A percentile compares a stretch with the other conserved stretches of the same genome.
phyloP scores from a whole-genome alignment of 2,888 invertebrate genomes.

The Spodoptera picta region DNA sequence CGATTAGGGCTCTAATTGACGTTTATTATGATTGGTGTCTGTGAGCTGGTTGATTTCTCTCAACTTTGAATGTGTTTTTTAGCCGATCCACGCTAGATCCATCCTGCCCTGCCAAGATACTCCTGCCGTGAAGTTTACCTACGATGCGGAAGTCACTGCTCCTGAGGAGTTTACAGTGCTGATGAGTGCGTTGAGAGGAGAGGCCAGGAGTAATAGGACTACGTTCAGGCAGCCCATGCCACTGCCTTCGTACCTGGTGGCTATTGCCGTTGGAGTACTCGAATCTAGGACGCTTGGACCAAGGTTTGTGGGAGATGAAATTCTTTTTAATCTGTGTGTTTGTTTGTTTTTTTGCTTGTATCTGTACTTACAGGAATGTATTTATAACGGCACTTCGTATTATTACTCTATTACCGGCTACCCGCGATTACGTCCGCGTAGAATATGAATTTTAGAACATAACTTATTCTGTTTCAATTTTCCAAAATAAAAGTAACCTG shows the following conservation, averaged over 20 bases:
- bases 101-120: conserved; percentile 98
- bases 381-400: too few species aligned
- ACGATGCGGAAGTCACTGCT: conserved; percentile 92
- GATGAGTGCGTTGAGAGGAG: conserved; percentile 94
- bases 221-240: conserved; percentile 93
- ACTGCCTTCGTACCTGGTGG: conserved; percentile 96
- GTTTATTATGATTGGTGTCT: too few species aligned
- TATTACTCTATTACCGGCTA: too few species aligned
- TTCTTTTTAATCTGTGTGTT: too few species aligned
- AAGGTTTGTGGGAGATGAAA: conserved; percentile 69
- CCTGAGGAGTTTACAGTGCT: conserved; percentile 93
- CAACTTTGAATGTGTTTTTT: conserved; percentile 47
- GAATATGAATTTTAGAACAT: too few species aligned
- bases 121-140: conserved; percentile 96
- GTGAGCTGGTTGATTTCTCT: too few species aligned
- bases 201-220: conserved; percentile 79
- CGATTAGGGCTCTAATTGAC: not conserved
- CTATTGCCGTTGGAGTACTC: conserved; percentile 95
- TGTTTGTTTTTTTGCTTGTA: too few species aligned
- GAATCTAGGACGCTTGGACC: conserved; percentile 93
- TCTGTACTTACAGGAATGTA: too few species aligned
- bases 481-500: too few species aligned
- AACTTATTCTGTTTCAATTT: too few species aligned
- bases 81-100: conserved; percentile 96
- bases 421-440: too few species aligned